Conservation (phyloP, 2,888 invertebrate genomes). For the Amiota minor region DNA sequence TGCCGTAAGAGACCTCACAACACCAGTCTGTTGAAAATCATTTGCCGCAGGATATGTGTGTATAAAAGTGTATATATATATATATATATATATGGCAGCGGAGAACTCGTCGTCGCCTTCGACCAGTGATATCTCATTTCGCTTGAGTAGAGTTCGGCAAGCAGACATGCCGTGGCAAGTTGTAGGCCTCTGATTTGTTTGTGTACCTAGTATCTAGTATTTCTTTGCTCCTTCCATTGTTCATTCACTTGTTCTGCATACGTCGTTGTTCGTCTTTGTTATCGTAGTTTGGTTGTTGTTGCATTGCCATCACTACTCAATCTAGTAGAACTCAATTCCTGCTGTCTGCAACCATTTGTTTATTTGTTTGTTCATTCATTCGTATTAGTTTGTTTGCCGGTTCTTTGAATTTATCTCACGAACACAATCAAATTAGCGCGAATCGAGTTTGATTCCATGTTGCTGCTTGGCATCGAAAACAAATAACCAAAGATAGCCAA, state of each 20-base stretch:
- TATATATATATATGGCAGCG: conserved; percentile 35
- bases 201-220: background rate
- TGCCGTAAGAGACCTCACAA: background rate
- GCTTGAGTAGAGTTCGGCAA: background rate
- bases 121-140: conserved; percentile 29
- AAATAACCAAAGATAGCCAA: conserved; percentile 62
- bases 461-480: conserved; percentile 35
- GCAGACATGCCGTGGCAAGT: background rate
- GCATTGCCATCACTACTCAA: too few species aligned
- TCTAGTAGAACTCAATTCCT: too few species aligned
- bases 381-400: background rate
- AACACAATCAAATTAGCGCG: conserved; percentile 68
- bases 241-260: too few species aligned
- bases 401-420: conserved; percentile 57
- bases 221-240: background rate
- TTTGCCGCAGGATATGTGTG: conserved; percentile 61
- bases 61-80: background rate
- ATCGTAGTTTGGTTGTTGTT: too few species aligned
- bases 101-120: too few species aligned
- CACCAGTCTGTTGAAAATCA: conserved; percentile 48
- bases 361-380: too few species aligned
- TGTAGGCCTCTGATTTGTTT: conserved; percentile 12
- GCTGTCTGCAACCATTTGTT: too few species aligned
- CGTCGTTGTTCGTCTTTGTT: too few species aligned
- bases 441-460: conserved; percentile 52